Base-by-base conservation (phyloP, 2,113 vertebrate species). In the Rhea pennata region DNA sequence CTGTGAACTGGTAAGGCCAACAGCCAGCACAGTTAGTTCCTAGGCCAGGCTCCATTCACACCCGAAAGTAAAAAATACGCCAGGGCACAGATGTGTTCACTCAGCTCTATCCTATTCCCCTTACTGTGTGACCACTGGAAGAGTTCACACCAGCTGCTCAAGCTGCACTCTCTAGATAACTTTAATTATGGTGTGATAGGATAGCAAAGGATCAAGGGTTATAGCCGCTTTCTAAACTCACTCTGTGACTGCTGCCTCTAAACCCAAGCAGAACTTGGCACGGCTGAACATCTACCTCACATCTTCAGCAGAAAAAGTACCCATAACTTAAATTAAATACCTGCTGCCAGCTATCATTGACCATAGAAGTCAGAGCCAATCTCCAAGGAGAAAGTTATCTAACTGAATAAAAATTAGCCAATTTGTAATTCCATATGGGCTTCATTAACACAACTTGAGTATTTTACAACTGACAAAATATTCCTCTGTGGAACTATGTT, bases 381-480 rank as follows among this genome's bases (percentile, higher is more conserved):
- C 4, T 2, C 26, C 53, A 67, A 59, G 40, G 23, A 94, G 15
- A 44, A 78, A 91, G 27, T 53, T 73, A 56, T 56, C 39, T 75
- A 91, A 78, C 0, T 46, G 6, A 56, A 26, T 44, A 78, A 77
- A 88, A 87, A 84, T 26, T 8, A 83, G 12, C 8, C 82, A 19
- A 69, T 73, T 29, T 87, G 44, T 70, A 74, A 70, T 33, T 58
- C 36, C 7, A 12, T 33, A 53, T 15, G 16, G 46, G 8, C 36
- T 73, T 87, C 40, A 78, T 69, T 73, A 79, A 76, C 10, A 51
- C 5, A 46, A 76, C 21, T 13, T 56, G 31, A 61, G 19, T 46
- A 72, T 50, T 91, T 87, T 5, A 53, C 9, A 94, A 72, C 81
- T 44, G 56, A 22, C 21, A 93, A 89, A 94, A 24, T 39, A 21